Conservation (phyloP, 2,113 vertebrate genomes). For the Brachionichthys hirsutus region DNA sequence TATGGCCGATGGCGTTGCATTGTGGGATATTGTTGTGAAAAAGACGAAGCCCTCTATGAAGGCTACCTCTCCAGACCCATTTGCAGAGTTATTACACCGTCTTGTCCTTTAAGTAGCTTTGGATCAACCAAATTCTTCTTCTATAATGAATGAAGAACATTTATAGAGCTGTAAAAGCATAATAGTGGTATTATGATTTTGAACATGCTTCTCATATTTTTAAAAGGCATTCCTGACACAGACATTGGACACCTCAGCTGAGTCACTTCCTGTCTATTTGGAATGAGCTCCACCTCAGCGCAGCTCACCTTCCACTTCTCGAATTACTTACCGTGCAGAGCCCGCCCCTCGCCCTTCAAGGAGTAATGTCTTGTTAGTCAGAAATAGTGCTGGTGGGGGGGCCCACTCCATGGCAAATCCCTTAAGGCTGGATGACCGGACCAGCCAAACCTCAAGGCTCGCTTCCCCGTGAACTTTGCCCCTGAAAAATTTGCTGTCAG, state of each 20-base stretch:
- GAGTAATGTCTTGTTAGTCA: conserved; percentile 46
- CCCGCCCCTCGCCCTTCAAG: conserved; percentile 39
- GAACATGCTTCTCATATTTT: conserved; percentile 21
- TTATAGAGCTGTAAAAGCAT: too few relatives aligned
- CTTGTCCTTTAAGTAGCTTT: neutral
- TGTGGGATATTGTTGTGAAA: too few relatives aligned
- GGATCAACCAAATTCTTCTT: neutral
- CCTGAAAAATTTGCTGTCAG: conserved; percentile 75
- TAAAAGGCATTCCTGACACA: conserved; percentile 16
- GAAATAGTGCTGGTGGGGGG: conserved; percentile 31
- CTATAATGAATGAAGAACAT: neutral
- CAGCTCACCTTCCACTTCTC: conserved; percentile 68
- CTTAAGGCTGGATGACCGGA: conserved; percentile 21
- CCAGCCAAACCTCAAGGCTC: conserved; percentile 61
- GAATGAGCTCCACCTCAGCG: conserved; percentile 54
- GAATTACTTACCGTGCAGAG: conserved; percentile 52
- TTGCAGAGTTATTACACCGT: neutral
- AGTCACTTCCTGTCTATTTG: conserved; percentile 70
- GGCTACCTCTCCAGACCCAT: too few relatives aligned
- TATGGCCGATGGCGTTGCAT: too few relatives aligned
- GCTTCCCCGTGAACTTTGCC: conserved; percentile 77
- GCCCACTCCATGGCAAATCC: conserved; percentile 16
- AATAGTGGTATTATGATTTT: neutral
- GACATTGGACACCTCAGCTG: conserved; percentile 57
- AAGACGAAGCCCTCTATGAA: too few relatives aligned